phyloP scores from a whole-genome alignment of 2,113 vertebrate species.

The Vimba vimba region DNA sequence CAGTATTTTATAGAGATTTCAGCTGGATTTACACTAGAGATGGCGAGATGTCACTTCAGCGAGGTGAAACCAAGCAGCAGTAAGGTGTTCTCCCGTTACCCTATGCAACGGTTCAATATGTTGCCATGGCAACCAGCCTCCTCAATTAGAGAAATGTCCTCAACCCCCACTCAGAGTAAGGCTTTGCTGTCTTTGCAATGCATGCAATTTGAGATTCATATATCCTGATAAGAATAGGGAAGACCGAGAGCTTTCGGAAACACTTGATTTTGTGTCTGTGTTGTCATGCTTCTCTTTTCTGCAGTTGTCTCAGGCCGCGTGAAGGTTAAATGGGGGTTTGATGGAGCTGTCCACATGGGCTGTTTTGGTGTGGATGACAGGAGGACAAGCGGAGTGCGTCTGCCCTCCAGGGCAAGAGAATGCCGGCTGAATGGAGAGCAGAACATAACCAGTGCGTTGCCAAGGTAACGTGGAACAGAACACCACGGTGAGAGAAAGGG shows the following conservation, averaged over 20 bases:
- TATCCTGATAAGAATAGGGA: neutral
- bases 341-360: neutral
- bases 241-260: neutral
- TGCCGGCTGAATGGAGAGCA: constrained; percentile 64
- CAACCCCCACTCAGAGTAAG: constrained; percentile 22
- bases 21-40: neutral
- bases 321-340: constrained; percentile 31
- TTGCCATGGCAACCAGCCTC: constrained; percentile 46
- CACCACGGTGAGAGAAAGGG: constrained; percentile 49
- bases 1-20: neutral
- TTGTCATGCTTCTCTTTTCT: neutral
- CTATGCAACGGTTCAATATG: constrained; percentile 38
- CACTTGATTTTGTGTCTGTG: neutral
- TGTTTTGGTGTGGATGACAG: constrained; percentile 44
- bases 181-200: constrained; percentile 6
- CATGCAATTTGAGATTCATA: neutral
- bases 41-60: constrained; percentile 23
- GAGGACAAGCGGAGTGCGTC: constrained; percentile 60
- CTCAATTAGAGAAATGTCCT: constrained; percentile 46
- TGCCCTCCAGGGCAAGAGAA: constrained; percentile 65
- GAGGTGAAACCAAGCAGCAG: constrained; percentile 39
- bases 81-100: constrained; percentile 48
- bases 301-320: neutral
- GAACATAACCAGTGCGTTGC: constrained; percentile 74
- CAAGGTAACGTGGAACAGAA: constrained; percentile 70